Evolutionary conservation across 2,113 vertebrate species (phyloP).

Genomic region (Pygoscelis antarcticus): DNA sequence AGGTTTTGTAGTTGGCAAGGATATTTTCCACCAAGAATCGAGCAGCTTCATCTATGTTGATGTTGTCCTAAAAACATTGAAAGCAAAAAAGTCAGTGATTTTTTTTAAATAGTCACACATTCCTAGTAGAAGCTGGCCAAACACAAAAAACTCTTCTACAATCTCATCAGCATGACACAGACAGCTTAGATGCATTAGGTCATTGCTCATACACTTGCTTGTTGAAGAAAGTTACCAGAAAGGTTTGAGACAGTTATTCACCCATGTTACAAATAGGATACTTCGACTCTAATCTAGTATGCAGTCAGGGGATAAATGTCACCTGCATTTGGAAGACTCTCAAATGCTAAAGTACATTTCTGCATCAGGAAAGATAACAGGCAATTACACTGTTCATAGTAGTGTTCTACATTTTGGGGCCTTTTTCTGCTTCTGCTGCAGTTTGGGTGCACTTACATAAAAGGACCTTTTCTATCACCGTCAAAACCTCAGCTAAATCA

Average conservation of each 20-base stretch:
- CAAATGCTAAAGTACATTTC: neutral
- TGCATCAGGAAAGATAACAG: neutral
- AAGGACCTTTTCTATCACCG: neutral
- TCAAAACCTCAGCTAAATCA: neutral
- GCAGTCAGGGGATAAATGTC: neutral
- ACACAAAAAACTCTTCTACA: neutral
- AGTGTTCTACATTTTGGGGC: neutral
- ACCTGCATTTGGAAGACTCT: neutral
- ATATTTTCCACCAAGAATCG: constrained; percentile 95
- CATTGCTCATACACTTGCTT: neutral
- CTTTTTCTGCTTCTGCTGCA: neutral
- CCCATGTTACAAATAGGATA: neutral
- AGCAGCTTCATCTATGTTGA: constrained; percentile 96
- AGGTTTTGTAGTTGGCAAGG: constrained; percentile 86
- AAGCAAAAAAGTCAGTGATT: neutral
- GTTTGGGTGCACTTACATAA: neutral
- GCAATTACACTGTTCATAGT: neutral
- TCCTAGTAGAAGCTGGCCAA: neutral
- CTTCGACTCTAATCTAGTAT: neutral
- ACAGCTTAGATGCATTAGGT: neutral
- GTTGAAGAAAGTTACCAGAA: neutral
- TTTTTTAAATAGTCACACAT: neutral
- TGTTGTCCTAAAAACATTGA: constrained; percentile 85
- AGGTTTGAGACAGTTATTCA: neutral
- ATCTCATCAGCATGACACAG: neutral